Evolutionary conservation across 2,113 vertebrate species (phyloP).

Genomic region (Emydocephalus ijimae): DNA sequence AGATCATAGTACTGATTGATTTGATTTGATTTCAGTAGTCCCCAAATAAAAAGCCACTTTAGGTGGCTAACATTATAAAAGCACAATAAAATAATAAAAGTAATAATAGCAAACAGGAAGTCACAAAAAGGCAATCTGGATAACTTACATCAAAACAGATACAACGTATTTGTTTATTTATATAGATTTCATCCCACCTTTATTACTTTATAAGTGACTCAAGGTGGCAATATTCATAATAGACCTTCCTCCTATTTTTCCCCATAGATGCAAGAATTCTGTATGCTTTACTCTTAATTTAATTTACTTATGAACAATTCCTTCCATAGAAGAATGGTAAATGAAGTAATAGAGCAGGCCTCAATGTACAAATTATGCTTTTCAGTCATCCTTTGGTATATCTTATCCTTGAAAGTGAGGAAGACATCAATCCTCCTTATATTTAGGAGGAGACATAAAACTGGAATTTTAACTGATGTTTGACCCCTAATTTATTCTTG

Average conservation of each 20-base stretch:
- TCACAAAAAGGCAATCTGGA: not conserved
- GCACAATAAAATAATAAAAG: not conserved
- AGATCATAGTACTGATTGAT: not conserved
- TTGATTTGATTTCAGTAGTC: not conserved
- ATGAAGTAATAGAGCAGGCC: not conserved
- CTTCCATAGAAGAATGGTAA: not conserved
- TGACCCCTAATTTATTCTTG: not conserved
- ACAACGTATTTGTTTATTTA: not conserved
- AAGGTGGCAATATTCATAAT: no score
- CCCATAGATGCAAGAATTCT: not conserved
- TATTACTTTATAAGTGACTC: no score
- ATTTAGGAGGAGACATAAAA: not conserved
- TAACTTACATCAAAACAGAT: not conserved
- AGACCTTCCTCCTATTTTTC: no score
- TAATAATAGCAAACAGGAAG: not conserved
- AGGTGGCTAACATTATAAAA: not conserved
- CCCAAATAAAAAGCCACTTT: not conserved
- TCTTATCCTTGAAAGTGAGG: not conserved
- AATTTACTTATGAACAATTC: not conserved
- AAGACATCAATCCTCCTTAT: not conserved
- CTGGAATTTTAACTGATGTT: not conserved
- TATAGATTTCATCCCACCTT: no score
- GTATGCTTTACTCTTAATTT: not conserved
- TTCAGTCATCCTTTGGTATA: not conserved
- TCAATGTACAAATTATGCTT: not conserved